Base-by-base conservation (phyloP, 92 coral and sea anemone species). In the Isaurus tuberculatus region DNA sequence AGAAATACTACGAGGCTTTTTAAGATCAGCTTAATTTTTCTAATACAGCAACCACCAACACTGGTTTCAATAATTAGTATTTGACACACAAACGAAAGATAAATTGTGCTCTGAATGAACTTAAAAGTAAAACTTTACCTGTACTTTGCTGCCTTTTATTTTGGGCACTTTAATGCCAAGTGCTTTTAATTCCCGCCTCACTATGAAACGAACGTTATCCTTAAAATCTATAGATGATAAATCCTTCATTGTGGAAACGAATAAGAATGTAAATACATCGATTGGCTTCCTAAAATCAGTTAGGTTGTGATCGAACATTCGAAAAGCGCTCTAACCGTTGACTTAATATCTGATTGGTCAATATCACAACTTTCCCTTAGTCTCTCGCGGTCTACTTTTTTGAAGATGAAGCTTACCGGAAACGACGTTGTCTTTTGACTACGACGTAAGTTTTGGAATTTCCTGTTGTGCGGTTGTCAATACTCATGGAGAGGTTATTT, bases 131-230 rank as follows among this genome's bases (percentile, higher is more conserved):
- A 49, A 55, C 58, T 84, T 83, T 88, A 91, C 93, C 91, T 87
- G 91, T 58, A 77, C 58, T 51, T 85, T 89, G 51, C 72, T 44
- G 55, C 81, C 60, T 75, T 94, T 97, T 87, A 72, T 64, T 71
- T 97, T 97, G 16, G 99, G 99, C 6, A 90, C 98, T 97, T 97
- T 97, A 65, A 97, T 84, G 14, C 99, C 99, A 68, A 97, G 75
- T 6, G 88, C 85, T 83, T 97, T 97, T 78, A 97, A 80, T 42
- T 95, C 89, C 36, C 98, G 93, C 55, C 98, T 92, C 2, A 94
- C 92, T 23, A 97, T 92, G 63, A 83, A 93, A 63, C 98, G 98
- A 28, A 97, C 95, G 80, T 85, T 94, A 72, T 90, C 98, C 81
- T 97, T 97, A 79, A 92, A 97, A 84, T 97, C 99, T 58, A 97